Base-by-base conservation (phyloP, 2,797 vertebrate species). In the Erithacus rubecula region DNA sequence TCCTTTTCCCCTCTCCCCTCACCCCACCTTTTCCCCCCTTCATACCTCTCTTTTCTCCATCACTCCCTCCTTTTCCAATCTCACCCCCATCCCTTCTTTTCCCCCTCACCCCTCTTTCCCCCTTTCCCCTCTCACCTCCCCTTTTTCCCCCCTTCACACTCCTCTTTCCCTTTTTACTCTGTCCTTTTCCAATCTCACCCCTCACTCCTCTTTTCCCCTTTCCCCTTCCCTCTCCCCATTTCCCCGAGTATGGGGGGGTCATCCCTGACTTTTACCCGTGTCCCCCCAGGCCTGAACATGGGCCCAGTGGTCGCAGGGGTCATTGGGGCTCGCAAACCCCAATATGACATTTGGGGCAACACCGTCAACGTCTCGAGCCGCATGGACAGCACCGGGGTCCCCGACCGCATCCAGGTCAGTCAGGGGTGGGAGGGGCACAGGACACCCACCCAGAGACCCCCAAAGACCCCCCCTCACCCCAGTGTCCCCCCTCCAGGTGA, bases 271-370 rank as follows among this genome's bases (percentile, higher is more conserved):
- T 41, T 24, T 23, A 12, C 0, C 62, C 12, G 2, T 44, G 22
- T 65, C 34, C 71, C 85, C 87, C 32, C 71, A 99, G 99, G 99
- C 87, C 97, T 99, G 94, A 99, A 99, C 97, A 99, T 99, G 84
- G 99, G 99, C 14, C 99, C 99, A 7, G 99, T 99, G 76, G 99
- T 99, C 63, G 99, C 99, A 20, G 99, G 99, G 10, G 99, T 99
- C 71, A 99, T 99, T 34, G 99, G 99, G 44, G 99, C 99, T 7
- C 98, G 98, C 79, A 99, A 99, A 79, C 99, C 99, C 1, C 99
- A 99, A 52, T 99, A 99, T 17, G 99, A 99, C 94, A 99, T 99
- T 44, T 99, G 99, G 99, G 99, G 99, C 76, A 99, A 99, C 98
- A 99, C 99, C 8, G 99, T 99, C 93, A 98, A 98, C 53, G 98